A percentile compares a stretch with the other conserved stretches of the same genome.
phyloP scores from a whole-genome alignment of 1,140 invertebrate genomes.

The Diuraphis noxia region DNA sequence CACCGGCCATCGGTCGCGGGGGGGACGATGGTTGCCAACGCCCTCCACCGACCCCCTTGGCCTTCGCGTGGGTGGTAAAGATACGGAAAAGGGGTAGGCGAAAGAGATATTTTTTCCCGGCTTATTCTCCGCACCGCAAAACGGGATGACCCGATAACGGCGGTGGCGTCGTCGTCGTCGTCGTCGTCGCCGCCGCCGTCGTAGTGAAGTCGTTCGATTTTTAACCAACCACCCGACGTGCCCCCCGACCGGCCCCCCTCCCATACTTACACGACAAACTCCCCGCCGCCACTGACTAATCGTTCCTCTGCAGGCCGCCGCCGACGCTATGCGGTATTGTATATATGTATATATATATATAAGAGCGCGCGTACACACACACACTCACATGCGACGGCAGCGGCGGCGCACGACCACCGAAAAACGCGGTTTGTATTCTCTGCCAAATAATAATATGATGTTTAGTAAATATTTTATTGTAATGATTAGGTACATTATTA shows the following conservation, averaged over 20 bases:
- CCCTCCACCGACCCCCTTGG: not conserved
- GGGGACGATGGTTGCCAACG: slow-evolving; percentile 3
- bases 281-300: not conserved
- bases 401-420: not conserved
- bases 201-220: slow-evolving; percentile 45
- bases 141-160: slow-evolving; percentile 53
- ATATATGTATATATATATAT: too few species aligned
- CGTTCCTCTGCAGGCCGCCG: not conserved
- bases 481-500: too few species aligned
- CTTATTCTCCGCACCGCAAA: slow-evolving; percentile 43
- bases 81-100: not conserved
- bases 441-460: not conserved
- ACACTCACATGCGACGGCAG: not conserved
- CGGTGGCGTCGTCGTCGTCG: slow-evolving; percentile 37
- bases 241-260: not conserved
- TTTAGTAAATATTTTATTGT: not conserved
- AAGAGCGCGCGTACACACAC: not conserved
- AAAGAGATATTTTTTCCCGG: slow-evolving; percentile 36
- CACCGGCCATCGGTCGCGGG: not conserved
- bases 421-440: not conserved
- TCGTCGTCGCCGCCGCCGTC: slow-evolving; percentile 13
- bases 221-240: slow-evolving; percentile 28
- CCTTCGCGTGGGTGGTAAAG: not conserved
- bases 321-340: slow-evolving; percentile 12
- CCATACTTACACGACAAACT: not conserved